phyloP scores from a whole-genome alignment of 2,888 invertebrate species.

The Hyposoter dolosus region DNA sequence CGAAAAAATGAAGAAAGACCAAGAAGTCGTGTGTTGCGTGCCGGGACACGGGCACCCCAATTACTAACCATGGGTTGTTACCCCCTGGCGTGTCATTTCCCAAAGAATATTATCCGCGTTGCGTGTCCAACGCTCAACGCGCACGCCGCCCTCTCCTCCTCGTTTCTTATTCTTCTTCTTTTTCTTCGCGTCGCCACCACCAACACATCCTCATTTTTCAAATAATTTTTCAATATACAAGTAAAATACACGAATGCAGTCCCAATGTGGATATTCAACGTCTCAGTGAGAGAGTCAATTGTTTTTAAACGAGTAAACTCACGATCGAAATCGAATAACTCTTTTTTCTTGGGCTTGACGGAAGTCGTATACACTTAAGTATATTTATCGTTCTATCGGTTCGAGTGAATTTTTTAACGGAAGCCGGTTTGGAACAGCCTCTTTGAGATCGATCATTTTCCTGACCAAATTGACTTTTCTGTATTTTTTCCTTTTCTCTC shows the following conservation, averaged over 20 bases:
- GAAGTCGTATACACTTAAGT: slow-evolving; percentile 46
- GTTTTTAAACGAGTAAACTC: slow-evolving; percentile 79
- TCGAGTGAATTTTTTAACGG: neutral
- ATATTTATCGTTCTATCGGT: neutral
- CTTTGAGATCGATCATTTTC: slow-evolving; percentile 11
- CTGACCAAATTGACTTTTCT: slow-evolving; percentile 12
- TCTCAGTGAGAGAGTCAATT: slow-evolving; percentile 75
- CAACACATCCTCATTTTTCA: slow-evolving; percentile 1
- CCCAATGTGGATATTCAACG: neutral
- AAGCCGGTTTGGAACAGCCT: slow-evolving; percentile 1
- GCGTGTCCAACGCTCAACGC: slow-evolving; percentile 75
- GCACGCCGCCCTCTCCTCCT: slow-evolving; percentile 65
- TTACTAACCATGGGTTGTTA: slow-evolving; percentile 83
- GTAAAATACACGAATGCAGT: slow-evolving; percentile 17
- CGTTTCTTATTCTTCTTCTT: slow-evolving; percentile 20
- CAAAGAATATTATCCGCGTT: slow-evolving; percentile 79
- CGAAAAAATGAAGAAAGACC: slow-evolving; percentile 38
- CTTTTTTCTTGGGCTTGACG: slow-evolving; percentile 46
- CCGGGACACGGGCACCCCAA: slow-evolving; percentile 76
- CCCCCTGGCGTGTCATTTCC: slow-evolving; percentile 83
- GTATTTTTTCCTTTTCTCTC: neutral
- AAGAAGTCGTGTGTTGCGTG: slow-evolving; percentile 70
- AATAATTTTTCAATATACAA: slow-evolving; percentile 29
- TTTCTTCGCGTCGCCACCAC: slow-evolving; percentile 40
- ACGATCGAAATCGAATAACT: slow-evolving; percentile 76